Base-by-base conservation (phyloP, 2,113 vertebrate species). In the Solenodon paradoxus region DNA sequence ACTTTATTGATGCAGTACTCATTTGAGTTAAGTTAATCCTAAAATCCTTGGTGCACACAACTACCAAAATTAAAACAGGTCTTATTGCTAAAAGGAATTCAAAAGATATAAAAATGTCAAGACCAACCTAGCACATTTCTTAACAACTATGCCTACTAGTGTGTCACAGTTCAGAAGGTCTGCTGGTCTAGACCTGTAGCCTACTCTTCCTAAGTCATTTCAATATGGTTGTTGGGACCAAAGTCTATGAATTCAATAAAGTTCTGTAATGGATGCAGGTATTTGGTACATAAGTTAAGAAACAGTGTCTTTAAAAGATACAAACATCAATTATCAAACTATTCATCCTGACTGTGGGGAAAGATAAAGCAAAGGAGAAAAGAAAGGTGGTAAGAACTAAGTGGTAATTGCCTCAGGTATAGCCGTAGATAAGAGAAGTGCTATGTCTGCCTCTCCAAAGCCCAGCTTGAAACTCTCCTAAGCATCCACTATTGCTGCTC, bases 401-500 rank as follows among this genome's bases (percentile, higher is more conserved):
- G 45, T 4, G 69, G 17, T 40, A 24, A 17, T 26, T 57, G 38
- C 17, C 75, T 75, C 47, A 63, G 38, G 20, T 15, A 11, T 13
- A n/a, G 7, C 47, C 84, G 47, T 0, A 22, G 55, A 17, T 13
- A 72, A 28, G 20, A 8, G 15, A 82, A 45, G 26, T 4, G 0
- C 32, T 16, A 2, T 0, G 4, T 20, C 17, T 9, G 26, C 0
- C 10, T 55, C 42, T 32, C 20, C 13, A n/a, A 59, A 16, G 9
- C 40, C 7, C 74, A 75, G 22, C 20, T 30, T 35, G 22, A 61
- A 59, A 35, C 24, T 83, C 32, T n/a, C 47, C 57, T 17, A 42
- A 19, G 12, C 40, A 38, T 59, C 24, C 4, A 26, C 8, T 61
- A 40, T 10, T 6, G 32, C 11, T 45, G 5, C 9, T 68, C 17